Evolutionary conservation across 1,140 invertebrate genomes (phyloP).

Genomic region (Platorchestia sp.): DNA sequence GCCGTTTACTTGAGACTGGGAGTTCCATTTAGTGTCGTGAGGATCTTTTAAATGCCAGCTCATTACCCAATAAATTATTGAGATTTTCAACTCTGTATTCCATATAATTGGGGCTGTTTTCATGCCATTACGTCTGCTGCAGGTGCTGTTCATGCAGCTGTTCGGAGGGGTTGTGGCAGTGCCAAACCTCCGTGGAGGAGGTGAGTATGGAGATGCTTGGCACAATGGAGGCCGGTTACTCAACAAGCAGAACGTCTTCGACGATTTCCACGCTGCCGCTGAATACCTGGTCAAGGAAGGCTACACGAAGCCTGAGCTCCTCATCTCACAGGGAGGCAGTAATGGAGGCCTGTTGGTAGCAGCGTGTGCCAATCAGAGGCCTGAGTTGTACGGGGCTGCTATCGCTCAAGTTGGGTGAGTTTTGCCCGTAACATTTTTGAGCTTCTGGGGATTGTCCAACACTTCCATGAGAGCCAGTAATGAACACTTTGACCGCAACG

Average conservation of each 20-base stretch:
- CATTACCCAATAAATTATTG: background rate
- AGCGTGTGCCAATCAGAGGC: constrained; percentile 93
- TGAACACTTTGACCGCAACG: too few relatives aligned
- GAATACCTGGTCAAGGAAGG: constrained; percentile 88
- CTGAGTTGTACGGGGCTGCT: constrained; percentile 92
- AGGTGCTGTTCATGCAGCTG: constrained; percentile 91
- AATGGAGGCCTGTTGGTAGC: constrained; percentile 96
- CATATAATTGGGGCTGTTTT: background rate
- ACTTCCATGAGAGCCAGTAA: too few relatives aligned
- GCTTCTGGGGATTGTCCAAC: background rate
- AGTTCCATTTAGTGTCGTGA: background rate
- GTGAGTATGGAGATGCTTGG: constrained; percentile 98
- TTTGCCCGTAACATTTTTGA: background rate
- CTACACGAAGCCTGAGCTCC: constrained; percentile 83
- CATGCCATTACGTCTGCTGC: constrained; percentile 74
- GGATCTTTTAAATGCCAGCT: too few relatives aligned
- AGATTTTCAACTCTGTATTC: background rate
- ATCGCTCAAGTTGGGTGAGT: constrained; percentile 92
- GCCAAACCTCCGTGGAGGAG: constrained; percentile 96
- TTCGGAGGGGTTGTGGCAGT: constrained; percentile 90
- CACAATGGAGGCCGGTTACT: constrained; percentile 91
- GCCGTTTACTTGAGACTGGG: background rate
- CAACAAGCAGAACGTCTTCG: constrained; percentile 98
- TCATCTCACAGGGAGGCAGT: constrained; percentile 94
- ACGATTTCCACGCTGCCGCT: constrained; percentile 95